Evolutionary conservation across 2,797 vertebrate species (phyloP).

Genomic region (Notoglanidium macrostoma): DNA sequence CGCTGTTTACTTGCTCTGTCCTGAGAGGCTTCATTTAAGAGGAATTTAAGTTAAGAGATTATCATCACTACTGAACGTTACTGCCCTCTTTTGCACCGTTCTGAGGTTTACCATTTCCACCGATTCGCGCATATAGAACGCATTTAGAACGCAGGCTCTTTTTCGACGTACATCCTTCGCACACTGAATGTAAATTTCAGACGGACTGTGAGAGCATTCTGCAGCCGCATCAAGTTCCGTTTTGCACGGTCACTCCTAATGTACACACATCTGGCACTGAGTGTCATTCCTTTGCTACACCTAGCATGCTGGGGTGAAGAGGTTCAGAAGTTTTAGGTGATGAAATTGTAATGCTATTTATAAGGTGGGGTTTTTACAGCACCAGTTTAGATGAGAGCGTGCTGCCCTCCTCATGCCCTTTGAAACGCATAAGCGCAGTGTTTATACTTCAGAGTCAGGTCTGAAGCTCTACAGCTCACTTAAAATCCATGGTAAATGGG

Average conservation of each 20-base stretch:
- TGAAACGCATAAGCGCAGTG: background rate
- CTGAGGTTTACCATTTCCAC: background rate
- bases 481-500: slow-evolving; percentile 5
- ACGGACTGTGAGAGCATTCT: background rate
- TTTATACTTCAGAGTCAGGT: slow-evolving; percentile 24
- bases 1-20: background rate
- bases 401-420: slow-evolving; percentile 7
- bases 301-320: background rate
- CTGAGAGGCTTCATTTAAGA: background rate
- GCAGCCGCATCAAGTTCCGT: background rate
- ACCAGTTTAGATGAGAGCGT: background rate
- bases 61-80: background rate
- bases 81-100: background rate
- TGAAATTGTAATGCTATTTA: slow-evolving; percentile 8
- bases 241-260: background rate
- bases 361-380: slow-evolving; percentile 6
- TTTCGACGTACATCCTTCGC: background rate
- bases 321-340: background rate
- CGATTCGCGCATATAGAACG: background rate
- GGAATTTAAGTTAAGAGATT: background rate
- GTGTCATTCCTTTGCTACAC: background rate
- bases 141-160: background rate
- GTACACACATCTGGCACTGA: background rate
- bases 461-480: background rate
- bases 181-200: background rate